These are phyloP conservation scores for Hermetia illucens DNA, from an alignment of 1,140 invertebrate species.

Conservation along the genomic window DNA sequence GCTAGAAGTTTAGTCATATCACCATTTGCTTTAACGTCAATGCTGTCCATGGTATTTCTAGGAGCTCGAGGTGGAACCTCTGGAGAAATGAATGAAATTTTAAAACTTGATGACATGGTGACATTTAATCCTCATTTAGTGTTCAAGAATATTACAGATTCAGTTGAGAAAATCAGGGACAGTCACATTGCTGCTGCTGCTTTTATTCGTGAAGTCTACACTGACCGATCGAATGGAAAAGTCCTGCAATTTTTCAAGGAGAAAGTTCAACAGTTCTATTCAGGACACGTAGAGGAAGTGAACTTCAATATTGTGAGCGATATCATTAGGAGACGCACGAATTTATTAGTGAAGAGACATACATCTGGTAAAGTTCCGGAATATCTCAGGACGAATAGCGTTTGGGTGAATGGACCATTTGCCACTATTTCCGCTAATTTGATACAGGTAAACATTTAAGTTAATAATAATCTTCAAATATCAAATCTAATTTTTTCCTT, in stretches of 20 bases:
- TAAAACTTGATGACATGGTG: slow-evolving; percentile 71
- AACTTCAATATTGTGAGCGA: slow-evolving; percentile 67
- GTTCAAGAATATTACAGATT: slow-evolving; percentile 69
- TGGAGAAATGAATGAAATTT: slow-evolving; percentile 74
- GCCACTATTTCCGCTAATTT: slow-evolving; percentile 66
- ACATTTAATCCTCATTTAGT: slow-evolving; percentile 78
- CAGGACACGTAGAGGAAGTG: slow-evolving; percentile 68
- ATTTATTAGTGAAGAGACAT: slow-evolving; percentile 60
- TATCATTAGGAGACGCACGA: slow-evolving; percentile 57
- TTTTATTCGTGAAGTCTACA: slow-evolving; percentile 63
- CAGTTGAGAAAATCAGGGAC: slow-evolving; percentile 43
- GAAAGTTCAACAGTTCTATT: slow-evolving; percentile 69
- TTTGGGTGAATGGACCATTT: slow-evolving; percentile 53
- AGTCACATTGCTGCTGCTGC: slow-evolving; percentile 57
- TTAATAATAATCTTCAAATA: background rate
- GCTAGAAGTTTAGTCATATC: slow-evolving; percentile 67
- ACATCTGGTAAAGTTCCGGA: slow-evolving; percentile 60
- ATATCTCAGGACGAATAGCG: slow-evolving; percentile 53
- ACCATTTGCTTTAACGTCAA: slow-evolving; percentile 68
- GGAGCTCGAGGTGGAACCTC: slow-evolving; percentile 75
- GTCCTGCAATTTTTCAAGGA: slow-evolving; percentile 74
- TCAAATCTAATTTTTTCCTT: slow-evolving; percentile 8
- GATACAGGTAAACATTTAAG: slow-evolving; percentile 41
- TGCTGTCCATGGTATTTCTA: slow-evolving; percentile 76
- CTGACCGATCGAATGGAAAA: slow-evolving; percentile 59